A percentile compares a stretch with the other conserved stretches of the same genome.
These are phyloP conservation scores for Halichondria panicea DNA, from an alignment of 37 sponge, comb jelly and placozoan genomes.

Conservation along the genomic window DNA sequence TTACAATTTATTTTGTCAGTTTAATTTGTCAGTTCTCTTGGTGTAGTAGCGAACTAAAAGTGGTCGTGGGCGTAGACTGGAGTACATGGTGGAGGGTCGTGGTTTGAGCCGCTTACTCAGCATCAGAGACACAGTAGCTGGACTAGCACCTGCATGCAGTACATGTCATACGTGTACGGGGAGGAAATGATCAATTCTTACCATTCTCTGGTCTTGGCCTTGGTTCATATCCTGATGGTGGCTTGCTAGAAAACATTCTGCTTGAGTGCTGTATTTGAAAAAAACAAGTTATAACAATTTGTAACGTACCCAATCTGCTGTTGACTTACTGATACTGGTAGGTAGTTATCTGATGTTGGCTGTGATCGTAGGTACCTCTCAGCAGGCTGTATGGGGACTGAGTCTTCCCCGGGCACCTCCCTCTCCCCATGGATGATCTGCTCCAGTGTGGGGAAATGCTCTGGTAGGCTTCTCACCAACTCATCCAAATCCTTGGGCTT, in stretches of 20 bases:
- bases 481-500: background rate
- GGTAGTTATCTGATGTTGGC: too few species aligned
- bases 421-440: too few species aligned
- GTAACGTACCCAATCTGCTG: too few species aligned
- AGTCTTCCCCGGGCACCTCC: too few species aligned
- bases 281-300: background rate
- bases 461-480: too few species aligned
- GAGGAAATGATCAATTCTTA: too few species aligned
- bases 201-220: conserved; percentile 5
- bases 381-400: too few species aligned
- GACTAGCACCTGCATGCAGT: background rate
- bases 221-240: conserved; percentile 1
- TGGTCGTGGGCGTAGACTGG: background rate
- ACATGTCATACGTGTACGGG: background rate
- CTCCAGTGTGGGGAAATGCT: too few species aligned
- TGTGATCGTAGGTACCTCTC: too few species aligned
- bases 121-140: conserved; percentile 15
- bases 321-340: too few species aligned
- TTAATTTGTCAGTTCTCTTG: background rate
- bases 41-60: conserved; percentile 2
- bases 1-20: too few species aligned
- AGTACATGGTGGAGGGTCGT: conserved; percentile 1
- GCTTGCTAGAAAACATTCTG: conserved; percentile 18
- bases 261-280: background rate
- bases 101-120: background rate